A percentile compares a stretch with the other conserved stretches of the same genome.
These are phyloP conservation scores for Xestia c-nigrum DNA, from an alignment of 2,888 invertebrate species.

Conservation along the genomic window DNA sequence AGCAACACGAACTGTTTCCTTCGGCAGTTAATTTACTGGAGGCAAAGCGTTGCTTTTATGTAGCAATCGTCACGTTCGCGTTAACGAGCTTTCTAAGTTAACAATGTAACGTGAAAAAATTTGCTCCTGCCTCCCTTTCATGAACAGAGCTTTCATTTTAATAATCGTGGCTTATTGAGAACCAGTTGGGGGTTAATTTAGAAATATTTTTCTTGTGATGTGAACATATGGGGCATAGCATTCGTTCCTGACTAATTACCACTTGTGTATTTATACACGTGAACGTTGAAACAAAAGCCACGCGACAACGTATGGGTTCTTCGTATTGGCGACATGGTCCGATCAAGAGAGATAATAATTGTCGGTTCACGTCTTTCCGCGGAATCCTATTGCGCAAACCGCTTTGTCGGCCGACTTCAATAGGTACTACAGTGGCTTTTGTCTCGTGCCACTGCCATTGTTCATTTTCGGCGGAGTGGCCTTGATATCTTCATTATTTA, in stretches of 20 bases:
- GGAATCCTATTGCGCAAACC: constrained; percentile 90
- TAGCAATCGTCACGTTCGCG: constrained; percentile 87
- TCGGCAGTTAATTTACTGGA: constrained; percentile 82
- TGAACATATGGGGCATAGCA: constrained; percentile 42
- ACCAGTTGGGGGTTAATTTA: constrained; percentile 57
- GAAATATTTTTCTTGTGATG: constrained; percentile 60
- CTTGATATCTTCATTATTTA: constrained; percentile 86
- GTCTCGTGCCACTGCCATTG: constrained; percentile 89
- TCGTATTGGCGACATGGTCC: constrained; percentile 84
- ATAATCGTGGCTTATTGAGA: constrained; percentile 66
- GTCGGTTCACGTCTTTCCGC: constrained; percentile 88
- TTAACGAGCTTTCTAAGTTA: constrained; percentile 89
- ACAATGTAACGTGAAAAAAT: constrained; percentile 89
- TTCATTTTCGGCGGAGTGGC: constrained; percentile 84
- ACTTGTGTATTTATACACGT: constrained; percentile 46
- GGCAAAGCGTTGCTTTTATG: constrained; percentile 81
- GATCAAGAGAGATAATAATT: constrained; percentile 88
- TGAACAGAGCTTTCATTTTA: constrained; percentile 65
- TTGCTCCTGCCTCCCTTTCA: constrained; percentile 71
- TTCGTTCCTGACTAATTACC: constrained; percentile 59
- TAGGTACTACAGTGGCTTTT: constrained; percentile 84
- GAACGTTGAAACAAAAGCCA: constrained; percentile 71
- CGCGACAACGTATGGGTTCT: constrained; percentile 76
- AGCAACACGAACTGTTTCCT: constrained; percentile 77
- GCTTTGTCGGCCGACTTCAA: constrained; percentile 89